Evolutionary conservation across 2,888 invertebrate genomes (phyloP).

Genomic region (Listrodromus nycthemerus): DNA sequence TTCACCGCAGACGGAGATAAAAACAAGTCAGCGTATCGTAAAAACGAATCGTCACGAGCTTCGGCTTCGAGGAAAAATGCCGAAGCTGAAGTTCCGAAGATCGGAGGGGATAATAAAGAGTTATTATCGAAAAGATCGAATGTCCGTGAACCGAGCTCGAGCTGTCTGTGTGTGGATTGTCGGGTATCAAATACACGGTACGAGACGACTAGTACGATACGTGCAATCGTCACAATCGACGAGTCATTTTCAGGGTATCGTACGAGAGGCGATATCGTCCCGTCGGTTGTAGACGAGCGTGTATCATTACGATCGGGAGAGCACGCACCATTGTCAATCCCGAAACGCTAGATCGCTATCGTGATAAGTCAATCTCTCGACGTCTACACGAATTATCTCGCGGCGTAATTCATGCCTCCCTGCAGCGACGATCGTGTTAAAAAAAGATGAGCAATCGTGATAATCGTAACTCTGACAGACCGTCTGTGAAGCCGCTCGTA

Average conservation of each 20-base stretch:
- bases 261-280: slow-evolving; percentile 20
- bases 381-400: slow-evolving; percentile 28
- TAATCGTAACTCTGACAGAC: not conserved
- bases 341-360: slow-evolving; percentile 26
- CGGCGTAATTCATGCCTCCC: not conserved
- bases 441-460: not conserved
- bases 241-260: slow-evolving; percentile 44
- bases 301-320: slow-evolving; percentile 19
- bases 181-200: not conserved
- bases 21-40: not conserved
- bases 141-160: slow-evolving; percentile 39
- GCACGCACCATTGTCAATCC: slow-evolving; percentile 15
- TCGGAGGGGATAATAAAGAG: slow-evolving; percentile 36
- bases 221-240: slow-evolving; percentile 36
- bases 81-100: slow-evolving; percentile 8
- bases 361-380: slow-evolving; percentile 26
- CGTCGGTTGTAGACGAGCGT: not conserved
- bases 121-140: slow-evolving; percentile 37
- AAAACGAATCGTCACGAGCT: not conserved
- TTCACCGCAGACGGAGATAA: no score
- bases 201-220: slow-evolving; percentile 8
- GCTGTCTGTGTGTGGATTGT: slow-evolving; percentile 6
- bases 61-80: slow-evolving; percentile 2
- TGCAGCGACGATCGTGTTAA: not conserved
- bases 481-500: not conserved